Conservation (phyloP, 2,888 invertebrate species). For the Crocallis elinguaria region DNA sequence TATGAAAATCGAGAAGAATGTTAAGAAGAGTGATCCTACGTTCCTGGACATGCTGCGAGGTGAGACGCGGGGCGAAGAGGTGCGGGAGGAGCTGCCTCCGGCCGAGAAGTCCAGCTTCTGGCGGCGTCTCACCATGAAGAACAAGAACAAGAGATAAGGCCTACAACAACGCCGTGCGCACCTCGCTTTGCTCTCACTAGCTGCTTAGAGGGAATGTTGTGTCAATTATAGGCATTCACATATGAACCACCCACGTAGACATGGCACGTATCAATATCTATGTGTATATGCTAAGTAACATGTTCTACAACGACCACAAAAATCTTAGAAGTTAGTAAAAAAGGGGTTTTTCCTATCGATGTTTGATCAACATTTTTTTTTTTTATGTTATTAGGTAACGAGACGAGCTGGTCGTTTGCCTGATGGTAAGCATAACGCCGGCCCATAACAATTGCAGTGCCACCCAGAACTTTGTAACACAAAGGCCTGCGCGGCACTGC, state of each 20-base stretch:
- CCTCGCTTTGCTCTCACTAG: constrained; percentile 57
- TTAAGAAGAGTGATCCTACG: constrained; percentile 84
- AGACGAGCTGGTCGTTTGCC: too few species aligned
- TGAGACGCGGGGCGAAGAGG: constrained; percentile 78
- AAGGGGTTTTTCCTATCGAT: too few species aligned
- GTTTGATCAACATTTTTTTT: too few species aligned
- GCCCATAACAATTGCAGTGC: too few species aligned
- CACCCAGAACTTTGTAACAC: too few species aligned
- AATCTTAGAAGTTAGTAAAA: not conserved
- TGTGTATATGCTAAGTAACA: not conserved
- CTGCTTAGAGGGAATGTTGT: constrained; percentile 13
- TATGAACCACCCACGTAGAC: constrained; percentile 1
- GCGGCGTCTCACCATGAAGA: constrained; percentile 89
- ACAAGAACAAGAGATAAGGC: constrained; percentile 87
- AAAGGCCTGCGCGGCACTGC: too few species aligned
- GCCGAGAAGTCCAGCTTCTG: constrained; percentile 87
- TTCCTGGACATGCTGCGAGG: constrained; percentile 88
- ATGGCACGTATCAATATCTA: too few species aligned
- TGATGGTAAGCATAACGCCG: too few species aligned
- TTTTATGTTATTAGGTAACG: too few species aligned
- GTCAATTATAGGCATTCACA: constrained; percentile 26
- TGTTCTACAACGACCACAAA: not conserved
- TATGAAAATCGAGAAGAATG: constrained; percentile 85
- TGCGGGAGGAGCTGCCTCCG: constrained; percentile 75
- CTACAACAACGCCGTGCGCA: constrained; percentile 42